Evolutionary conservation across 2,113 vertebrate species (phyloP), one percentile per base, ranked within the genome.

Genomic region (Calypte anna): DNA sequence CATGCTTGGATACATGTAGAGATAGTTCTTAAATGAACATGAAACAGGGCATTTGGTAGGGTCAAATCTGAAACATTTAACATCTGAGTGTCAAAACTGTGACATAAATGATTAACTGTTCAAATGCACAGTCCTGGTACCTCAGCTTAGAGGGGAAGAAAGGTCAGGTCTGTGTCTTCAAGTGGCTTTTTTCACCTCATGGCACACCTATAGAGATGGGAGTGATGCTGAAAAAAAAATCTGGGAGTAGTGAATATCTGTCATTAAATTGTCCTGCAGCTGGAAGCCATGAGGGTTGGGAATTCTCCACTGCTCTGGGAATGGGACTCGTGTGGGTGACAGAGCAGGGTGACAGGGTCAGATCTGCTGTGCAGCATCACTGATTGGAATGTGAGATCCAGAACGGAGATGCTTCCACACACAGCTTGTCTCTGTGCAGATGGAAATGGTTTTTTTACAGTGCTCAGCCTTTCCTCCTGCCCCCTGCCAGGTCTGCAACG

Each of bases 301-400:
- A 27, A 12, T 48, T 63, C 50, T 57, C 36, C 6, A 0, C 43
- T 67, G 17, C 36, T 58, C 82, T 82, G 62, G 40, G 48, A 50
- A 23, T 3, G 27, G 72, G 43, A 18, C 20, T 23, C 12, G 2
- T 0, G 7, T 28, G 50, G 59, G 72, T 54, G 82, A 33, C 28
- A 20, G 48, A 19, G 12, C 8, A 40, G 38, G 38, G 38, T 40
- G 9, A 31, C 1, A 50, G 36, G 10, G 58, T 36, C 38, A 23
- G 25, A 40, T n/a, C 5, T 0, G 1, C 64, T n/a, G 28, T 9
- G 43, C 22, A n/a, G 10, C 36, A 14, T 3, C 5, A 1, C 6
- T 14, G 0, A 21, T 15, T 43, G 21, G 44, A 38, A 10, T 27
- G 2, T 44, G 51, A 86, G 64, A n/a, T n/a, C 24, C 50, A 8